A percentile compares a stretch with the other conserved stretches of the same genome.
Evolutionary conservation across 2,113 vertebrate genomes (phyloP).

Genomic region (Micromys minutus): DNA sequence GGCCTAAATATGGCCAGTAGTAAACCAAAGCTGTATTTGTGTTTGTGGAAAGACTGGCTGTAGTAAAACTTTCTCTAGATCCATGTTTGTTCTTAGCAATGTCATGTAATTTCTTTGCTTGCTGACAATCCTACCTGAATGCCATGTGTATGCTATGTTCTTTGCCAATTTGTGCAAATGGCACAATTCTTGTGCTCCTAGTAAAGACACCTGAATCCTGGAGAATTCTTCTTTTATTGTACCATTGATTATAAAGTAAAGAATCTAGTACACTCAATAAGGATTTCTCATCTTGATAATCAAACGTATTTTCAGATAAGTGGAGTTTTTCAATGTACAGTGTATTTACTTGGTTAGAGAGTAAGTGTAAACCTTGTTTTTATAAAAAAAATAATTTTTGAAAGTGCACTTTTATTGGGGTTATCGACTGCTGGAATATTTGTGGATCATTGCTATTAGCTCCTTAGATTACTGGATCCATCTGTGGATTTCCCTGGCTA

Average conservation of each 20-base stretch:
- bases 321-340: background rate
- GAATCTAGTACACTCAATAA: background rate
- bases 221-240: background rate
- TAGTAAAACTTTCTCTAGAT: background rate
- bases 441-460: too few relatives aligned
- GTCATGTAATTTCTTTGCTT: background rate
- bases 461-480: too few relatives aligned
- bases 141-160: background rate
- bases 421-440: background rate
- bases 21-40: background rate
- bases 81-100: background rate
- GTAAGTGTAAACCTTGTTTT: background rate
- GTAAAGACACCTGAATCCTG: background rate
- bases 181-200: background rate
- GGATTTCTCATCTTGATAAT: background rate
- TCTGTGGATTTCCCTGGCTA: too few relatives aligned
- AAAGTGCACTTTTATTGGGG: background rate
- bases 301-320: background rate
- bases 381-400: too few relatives aligned
- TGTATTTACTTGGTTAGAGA: background rate
- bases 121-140: background rate
- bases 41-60: background rate
- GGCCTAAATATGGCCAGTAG: background rate
- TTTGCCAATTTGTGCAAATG: background rate
- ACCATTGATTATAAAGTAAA: background rate